Percentiles rank a stretch among this genome's conserved stretches.
These are phyloP conservation scores for Acyrthosiphon pisum DNA, from an alignment of 1,140 invertebrate genomes.

Conservation along the genomic window DNA sequence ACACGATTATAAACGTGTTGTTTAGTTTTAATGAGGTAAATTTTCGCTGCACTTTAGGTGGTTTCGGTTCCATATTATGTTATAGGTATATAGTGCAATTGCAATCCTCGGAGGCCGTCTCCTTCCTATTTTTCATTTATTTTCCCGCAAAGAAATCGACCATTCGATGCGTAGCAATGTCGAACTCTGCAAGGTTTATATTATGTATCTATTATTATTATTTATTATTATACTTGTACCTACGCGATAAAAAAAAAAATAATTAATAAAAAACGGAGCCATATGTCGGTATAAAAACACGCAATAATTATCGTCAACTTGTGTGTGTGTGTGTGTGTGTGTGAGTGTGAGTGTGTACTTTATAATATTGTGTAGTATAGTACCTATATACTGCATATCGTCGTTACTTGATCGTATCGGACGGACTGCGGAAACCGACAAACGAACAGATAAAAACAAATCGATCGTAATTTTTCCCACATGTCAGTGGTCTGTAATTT, in stretches of 20 bases:
- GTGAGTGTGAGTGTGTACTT: neutral
- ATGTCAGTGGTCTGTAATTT: neutral
- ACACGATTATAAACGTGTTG: neutral
- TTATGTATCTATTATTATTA: neutral
- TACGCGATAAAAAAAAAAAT: neutral
- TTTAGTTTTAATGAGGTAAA: neutral
- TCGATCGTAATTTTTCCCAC: constrained; percentile 19
- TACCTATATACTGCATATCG: neutral
- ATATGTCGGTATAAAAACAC: neutral
- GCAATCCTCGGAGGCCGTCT: neutral
- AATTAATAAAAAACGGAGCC: neutral
- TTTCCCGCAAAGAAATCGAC: neutral
- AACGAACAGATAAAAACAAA: constrained; percentile 43
- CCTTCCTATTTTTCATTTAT: neutral
- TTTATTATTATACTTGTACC: neutral
- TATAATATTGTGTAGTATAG: neutral
- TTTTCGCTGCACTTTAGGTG: neutral
- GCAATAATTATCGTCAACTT: neutral
- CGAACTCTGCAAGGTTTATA: neutral
- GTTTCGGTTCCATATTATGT: neutral
- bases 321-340: neutral
- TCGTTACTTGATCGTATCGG: neutral
- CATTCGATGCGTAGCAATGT: neutral
- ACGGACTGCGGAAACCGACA: constrained; percentile 17
- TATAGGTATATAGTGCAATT: neutral